Evolutionary conservation across 2,113 vertebrate species (phyloP).

Genomic region (Lucifuga dentata): DNA sequence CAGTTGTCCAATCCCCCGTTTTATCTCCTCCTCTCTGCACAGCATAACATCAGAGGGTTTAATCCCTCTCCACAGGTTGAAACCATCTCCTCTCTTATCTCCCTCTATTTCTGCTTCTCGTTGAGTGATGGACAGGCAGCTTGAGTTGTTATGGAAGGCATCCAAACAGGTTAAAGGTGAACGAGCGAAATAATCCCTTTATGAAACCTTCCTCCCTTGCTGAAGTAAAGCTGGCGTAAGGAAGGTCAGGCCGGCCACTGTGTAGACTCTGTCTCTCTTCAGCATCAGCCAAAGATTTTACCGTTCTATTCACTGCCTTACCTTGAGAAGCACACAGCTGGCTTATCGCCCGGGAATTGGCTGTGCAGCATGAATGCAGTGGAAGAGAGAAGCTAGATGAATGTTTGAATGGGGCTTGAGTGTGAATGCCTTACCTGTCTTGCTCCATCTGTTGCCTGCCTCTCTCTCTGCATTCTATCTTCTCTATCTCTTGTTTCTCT

Average conservation of each 20-base stretch:
- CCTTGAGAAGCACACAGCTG: slow-evolving; percentile 70
- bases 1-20: slow-evolving; percentile 12
- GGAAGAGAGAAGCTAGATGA: slow-evolving; percentile 61
- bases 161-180: slow-evolving; percentile 74
- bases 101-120: slow-evolving; percentile 41
- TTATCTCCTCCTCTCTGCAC: slow-evolving; percentile 13
- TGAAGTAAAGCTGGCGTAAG: slow-evolving; percentile 62
- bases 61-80: slow-evolving; percentile 62
- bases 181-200: slow-evolving; percentile 73
- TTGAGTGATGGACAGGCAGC: slow-evolving; percentile 68
- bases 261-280: slow-evolving; percentile 54
- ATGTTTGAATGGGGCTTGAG: slow-evolving; percentile 60
- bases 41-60: slow-evolving; percentile 54
- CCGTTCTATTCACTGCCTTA: slow-evolving; percentile 71
- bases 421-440: slow-evolving; percentile 63
- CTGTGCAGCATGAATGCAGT: slow-evolving; percentile 69
- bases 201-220: slow-evolving; percentile 68
- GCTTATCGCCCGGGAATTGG: slow-evolving; percentile 70
- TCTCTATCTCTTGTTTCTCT: slow-evolving; percentile 28
- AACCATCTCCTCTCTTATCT: slow-evolving; percentile 57
- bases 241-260: slow-evolving; percentile 68
- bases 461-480: slow-evolving; percentile 36
- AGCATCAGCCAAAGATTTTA: slow-evolving; percentile 59
- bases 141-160: slow-evolving; percentile 58
- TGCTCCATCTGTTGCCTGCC: slow-evolving; percentile 31